Percentiles rank a stretch among this genome's conserved stretches.
These are phyloP conservation scores for Gryllus longicercus DNA, from an alignment of 2,888 invertebrate species.

Conservation along the genomic window DNA sequence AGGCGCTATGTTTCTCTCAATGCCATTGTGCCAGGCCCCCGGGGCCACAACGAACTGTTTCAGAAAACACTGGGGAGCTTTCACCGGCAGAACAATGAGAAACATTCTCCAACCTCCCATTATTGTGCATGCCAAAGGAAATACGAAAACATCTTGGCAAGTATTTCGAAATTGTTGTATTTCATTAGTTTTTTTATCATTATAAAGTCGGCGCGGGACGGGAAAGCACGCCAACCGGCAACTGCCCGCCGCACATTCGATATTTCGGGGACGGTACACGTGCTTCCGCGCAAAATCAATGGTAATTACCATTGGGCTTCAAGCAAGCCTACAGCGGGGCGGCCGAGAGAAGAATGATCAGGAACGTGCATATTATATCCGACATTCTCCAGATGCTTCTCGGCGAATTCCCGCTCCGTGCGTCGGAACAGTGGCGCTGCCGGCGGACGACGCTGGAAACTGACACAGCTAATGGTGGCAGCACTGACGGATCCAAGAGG, in stretches of 20 bases:
- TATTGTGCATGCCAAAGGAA: not conserved
- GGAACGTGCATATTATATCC: conserved; percentile 17
- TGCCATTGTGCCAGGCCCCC: not conserved
- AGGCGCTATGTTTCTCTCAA: not conserved
- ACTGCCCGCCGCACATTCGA: not conserved
- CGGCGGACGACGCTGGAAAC: no score
- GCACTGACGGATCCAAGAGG: no score
- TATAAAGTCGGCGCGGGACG: not conserved
- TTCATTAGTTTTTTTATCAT: not conserved
- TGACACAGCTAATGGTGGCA: no score
- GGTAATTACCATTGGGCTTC: not conserved
- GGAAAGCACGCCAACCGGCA: not conserved
- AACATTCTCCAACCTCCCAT: not conserved
- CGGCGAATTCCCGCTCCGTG: not conserved
- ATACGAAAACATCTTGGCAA: not conserved
- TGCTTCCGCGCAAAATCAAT: not conserved
- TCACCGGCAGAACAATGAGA: no score
- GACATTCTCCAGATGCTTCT: conserved; percentile 5
- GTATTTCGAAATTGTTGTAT: not conserved
- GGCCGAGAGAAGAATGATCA: not conserved
- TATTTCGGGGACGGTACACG: not conserved
- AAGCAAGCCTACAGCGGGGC: not conserved
- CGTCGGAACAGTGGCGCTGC: not conserved
- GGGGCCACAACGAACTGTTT: no score
- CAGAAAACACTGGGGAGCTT: no score